A percentile compares a stretch with the other conserved stretches of the same genome.
Conservation (phyloP, 2,113 vertebrate genomes). For the Cettia cetti region DNA sequence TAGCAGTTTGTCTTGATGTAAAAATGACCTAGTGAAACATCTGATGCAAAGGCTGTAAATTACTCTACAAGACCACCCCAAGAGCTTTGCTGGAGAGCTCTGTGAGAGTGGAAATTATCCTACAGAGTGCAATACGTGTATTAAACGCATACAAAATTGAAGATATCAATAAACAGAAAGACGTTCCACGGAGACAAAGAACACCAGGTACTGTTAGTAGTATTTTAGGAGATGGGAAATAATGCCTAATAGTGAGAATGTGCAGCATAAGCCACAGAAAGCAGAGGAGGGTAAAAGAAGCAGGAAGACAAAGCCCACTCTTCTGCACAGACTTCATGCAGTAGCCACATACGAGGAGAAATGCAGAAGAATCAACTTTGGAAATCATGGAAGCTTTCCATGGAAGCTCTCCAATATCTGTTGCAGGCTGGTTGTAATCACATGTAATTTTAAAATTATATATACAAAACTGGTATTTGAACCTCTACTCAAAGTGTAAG, state of each 20-base stretch:
- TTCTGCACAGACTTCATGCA: neutral
- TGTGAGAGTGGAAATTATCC: neutral
- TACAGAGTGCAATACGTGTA: neutral
- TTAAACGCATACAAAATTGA: neutral
- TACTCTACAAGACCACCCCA: neutral
- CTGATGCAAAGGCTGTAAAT: neutral
- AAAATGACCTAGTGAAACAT: neutral
- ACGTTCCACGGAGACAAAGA: neutral
- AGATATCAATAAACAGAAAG: neutral
- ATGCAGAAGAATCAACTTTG: neutral
- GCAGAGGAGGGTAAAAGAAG: neutral
- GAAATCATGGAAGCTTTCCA: neutral
- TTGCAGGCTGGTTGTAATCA: neutral
- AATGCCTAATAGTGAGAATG: neutral
- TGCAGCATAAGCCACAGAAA: neutral
- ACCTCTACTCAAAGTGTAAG: neutral
- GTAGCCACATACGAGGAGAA: neutral
- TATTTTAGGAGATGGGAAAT: neutral
- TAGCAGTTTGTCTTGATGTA: neutral
- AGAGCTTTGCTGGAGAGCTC: neutral
- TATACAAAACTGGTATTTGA: neutral
- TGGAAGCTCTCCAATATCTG: neutral
- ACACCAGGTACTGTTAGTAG: accelerated
- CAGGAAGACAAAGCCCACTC: neutral
- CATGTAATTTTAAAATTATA: neutral